These are phyloP conservation scores for Microcebus jonahi DNA, from an alignment of 2,113 vertebrate genomes.

Conservation along the genomic window DNA sequence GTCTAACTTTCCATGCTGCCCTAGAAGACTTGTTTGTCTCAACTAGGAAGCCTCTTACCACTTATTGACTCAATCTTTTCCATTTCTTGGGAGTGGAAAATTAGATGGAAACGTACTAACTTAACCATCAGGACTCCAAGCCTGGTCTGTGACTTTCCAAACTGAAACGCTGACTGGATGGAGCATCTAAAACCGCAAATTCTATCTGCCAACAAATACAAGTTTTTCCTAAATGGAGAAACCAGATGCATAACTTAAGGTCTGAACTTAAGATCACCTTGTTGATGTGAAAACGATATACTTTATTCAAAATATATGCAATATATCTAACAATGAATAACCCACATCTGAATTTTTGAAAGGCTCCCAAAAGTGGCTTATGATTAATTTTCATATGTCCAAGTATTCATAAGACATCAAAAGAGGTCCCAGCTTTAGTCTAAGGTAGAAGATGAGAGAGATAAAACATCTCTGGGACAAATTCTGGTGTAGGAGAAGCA, in stretches of 20 bases:
- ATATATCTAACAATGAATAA: background rate
- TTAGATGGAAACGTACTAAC: conserved; percentile 30
- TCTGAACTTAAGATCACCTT: background rate
- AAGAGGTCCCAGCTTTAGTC: background rate
- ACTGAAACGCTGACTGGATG: background rate
- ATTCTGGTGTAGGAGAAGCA: background rate
- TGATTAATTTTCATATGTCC: background rate
- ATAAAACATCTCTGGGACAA: background rate
- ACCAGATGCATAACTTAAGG: background rate
- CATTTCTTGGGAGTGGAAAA: conserved; percentile 55
- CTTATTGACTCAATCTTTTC: conserved; percentile 51
- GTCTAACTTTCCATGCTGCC: background rate
- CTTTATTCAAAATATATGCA: background rate
- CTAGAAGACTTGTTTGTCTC: conserved; percentile 33
- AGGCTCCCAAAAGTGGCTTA: background rate
- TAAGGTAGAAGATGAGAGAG: background rate
- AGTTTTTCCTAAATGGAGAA: background rate
- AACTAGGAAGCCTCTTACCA: conserved; percentile 44
- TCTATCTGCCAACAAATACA: conserved; percentile 34
- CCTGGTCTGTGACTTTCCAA: background rate
- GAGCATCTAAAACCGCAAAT: background rate
- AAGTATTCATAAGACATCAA: background rate
- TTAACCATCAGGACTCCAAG: background rate
- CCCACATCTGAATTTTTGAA: background rate
- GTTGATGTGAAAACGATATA: background rate